These are phyloP conservation scores for Drosophila setifemur DNA, from an alignment of 1,140 invertebrate species.

Conservation along the genomic window DNA sequence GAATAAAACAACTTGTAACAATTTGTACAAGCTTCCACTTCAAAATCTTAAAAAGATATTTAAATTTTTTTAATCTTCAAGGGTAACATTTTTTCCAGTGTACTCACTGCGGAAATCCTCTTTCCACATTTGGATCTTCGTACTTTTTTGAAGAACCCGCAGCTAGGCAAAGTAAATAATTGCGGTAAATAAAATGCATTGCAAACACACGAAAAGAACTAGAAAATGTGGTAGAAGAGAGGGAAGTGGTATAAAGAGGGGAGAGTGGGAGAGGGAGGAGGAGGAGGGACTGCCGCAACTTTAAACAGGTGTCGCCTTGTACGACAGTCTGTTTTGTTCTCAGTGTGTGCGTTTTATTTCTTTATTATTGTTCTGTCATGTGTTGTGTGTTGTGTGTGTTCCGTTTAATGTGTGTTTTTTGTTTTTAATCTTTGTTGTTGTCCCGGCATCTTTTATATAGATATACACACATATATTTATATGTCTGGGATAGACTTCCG, in stretches of 20 bases:
- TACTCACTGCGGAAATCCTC: slow-evolving; percentile 12
- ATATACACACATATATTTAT: background rate
- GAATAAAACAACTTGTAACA: too few species aligned
- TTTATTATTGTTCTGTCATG: slow-evolving; percentile 25
- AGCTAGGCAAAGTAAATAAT: slow-evolving; percentile 49
- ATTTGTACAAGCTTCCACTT: too few species aligned
- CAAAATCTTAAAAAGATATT: too few species aligned
- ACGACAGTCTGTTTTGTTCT: slow-evolving; percentile 41
- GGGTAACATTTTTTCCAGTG: background rate
- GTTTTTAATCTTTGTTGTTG: slow-evolving; percentile 14
- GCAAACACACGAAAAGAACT: slow-evolving; percentile 42
- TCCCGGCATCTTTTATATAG: background rate
- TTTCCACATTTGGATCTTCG: background rate
- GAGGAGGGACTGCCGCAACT: slow-evolving; percentile 33
- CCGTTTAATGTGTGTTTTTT: background rate
- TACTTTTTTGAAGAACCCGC: slow-evolving; percentile 35
- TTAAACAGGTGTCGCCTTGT: slow-evolving; percentile 57
- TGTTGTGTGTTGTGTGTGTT: too few species aligned
- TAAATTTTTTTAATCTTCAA: background rate
- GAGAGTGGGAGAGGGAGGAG: background rate
- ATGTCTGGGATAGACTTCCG: slow-evolving; percentile 20
- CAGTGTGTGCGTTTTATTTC: slow-evolving; percentile 12
- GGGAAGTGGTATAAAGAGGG: background rate
- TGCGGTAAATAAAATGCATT: slow-evolving; percentile 36
- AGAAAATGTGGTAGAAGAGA: background rate